Percentiles rank a stretch among this genome's conserved stretches.
Conservation (phyloP, 2,113 vertebrate species). For the Pelecanus crispus region DNA sequence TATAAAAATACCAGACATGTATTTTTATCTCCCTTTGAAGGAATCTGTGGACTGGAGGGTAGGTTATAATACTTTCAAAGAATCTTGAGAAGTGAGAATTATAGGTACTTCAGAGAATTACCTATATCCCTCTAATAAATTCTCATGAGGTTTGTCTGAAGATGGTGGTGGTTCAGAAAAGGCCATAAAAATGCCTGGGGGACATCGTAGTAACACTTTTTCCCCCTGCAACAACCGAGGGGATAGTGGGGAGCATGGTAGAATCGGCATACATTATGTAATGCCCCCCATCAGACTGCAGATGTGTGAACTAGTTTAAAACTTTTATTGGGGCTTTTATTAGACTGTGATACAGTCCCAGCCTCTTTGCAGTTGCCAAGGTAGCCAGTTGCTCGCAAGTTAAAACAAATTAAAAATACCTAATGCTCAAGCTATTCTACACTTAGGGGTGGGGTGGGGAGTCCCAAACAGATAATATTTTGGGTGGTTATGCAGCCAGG, state of each 20-base stretch:
- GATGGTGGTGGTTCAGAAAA: slow-evolving; percentile 20
- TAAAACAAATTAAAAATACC: slow-evolving; percentile 73
- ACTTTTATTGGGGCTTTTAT: slow-evolving; percentile 78
- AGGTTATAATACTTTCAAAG: slow-evolving; percentile 11
- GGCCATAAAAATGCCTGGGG: slow-evolving; percentile 24
- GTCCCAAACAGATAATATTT: slow-evolving; percentile 57
- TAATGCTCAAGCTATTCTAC: slow-evolving; percentile 73
- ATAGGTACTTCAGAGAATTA: slow-evolving; percentile 39
- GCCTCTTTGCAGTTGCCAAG: slow-evolving; percentile 63
- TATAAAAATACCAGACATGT: slow-evolving; percentile 50
- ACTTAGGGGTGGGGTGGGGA: slow-evolving; percentile 5
- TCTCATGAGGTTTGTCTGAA: slow-evolving; percentile 10
- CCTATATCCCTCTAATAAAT: slow-evolving; percentile 9
- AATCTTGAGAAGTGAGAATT: slow-evolving; percentile 35
- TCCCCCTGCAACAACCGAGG: neutral
- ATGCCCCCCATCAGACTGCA: slow-evolving; percentile 69
- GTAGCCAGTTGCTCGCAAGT: slow-evolving; percentile 59
- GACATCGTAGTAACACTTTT: neutral
- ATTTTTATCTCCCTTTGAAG: slow-evolving; percentile 44
- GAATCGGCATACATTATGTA: slow-evolving; percentile 66
- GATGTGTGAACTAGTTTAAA: slow-evolving; percentile 80
- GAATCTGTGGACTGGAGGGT: neutral
- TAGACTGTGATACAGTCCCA: slow-evolving; percentile 65
- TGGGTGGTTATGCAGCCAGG: slow-evolving; percentile 3
- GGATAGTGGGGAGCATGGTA: neutral